Evolutionary conservation across 2,888 invertebrate species (phyloP), one percentile per base, ranked within the genome.

Genomic region (Xylota sylvarum): DNA sequence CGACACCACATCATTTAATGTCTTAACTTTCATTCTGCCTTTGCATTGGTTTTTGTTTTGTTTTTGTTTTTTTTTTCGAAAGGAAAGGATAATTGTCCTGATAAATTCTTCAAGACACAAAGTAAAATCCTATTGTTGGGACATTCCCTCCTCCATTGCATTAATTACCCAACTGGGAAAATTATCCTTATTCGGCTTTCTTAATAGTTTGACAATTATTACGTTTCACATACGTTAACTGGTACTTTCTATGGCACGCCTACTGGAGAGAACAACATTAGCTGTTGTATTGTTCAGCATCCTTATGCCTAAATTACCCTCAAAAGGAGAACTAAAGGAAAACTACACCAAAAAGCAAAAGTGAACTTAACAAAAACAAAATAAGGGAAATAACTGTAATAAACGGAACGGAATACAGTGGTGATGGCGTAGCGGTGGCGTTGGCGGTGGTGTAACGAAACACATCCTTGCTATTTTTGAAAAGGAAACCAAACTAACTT

Each of bases 121-220:
- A 73, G 52, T 52, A 58, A 69, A 60, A 35, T 37, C 67, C 37
- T 52, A 58, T 60, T 48, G 35, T 30, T 9, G 50, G 60, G 76
- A 85, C 64, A 80, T 74, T 74, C 32, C 70, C 76, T 81, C 74
- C 76, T 81, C 48, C 30, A 85, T 81, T 76, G 81, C 85, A 81
- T 85, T 85, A 85, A 85, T 85, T 85, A 82, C 73, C 67, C 67
- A 64, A 73, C 70, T 60, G 72, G 65, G 55, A 58, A 60, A 82
- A 86, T 86, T 82, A 78, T 82, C 77, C 82, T 73, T 86, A 69
- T 86, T 82, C 73, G 77, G 86, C 69, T 82, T 77, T 62, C 86
- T 86, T 86, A 86, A 86, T 82, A 86, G 86, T 86, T 82, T 73
- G 27, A 86, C 79, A 86, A 82, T 82, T 82, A 78, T 86, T 73